Base-by-base conservation (phyloP, 2,888 invertebrate species). In the Hybos culiciformis region DNA sequence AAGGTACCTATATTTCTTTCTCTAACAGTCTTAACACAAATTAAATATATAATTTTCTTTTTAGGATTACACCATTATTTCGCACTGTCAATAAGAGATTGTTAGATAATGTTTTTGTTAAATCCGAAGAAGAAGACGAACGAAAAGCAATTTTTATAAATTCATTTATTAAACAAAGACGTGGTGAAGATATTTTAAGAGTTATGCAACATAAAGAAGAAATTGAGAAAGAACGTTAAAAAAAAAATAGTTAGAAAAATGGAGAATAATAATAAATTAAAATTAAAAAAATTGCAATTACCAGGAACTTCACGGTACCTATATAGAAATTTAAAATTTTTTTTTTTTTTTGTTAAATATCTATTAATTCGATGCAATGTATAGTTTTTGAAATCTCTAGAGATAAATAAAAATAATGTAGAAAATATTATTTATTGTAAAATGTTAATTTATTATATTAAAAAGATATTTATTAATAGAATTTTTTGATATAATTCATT, bases 211-310 rank as follows among this genome's bases (percentile, higher is more conserved):
- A 59, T 21, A 47, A 46, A 3, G 53, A 64, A 14, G 33, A 53
- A 1, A 6, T 58, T 4, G 11, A 37, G 1, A 45, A 45, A 0
- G 53, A 59, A 36, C 56, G 58, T 21, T 61, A 57, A 44, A 31
- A 44, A 38, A 45, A 48, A 47, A 21, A 12, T 2, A n/a, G 5
- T 14, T 12, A 23, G 14, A 17, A n/a, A n/a, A 2, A 11, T 4
- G 31, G 45, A 12, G 15, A 63, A 65, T 63, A 60, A 58, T 44
- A 54, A 54, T 14, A 58, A 52, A 49, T 54, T 54, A 2, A 61
- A 62, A 46, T 54, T 62, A 31, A 55, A 50, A 33, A 65, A 62
- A 50, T 47, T 64, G 1, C 57, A 60, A 42, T 42, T 56, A 37
- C 52, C 57, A 2, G 45, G 50, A 21, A 41, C 17, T 32, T 19